These are phyloP conservation scores for Anthophora plumipes DNA, from an alignment of 2,888 invertebrate species.

Conservation along the genomic window DNA sequence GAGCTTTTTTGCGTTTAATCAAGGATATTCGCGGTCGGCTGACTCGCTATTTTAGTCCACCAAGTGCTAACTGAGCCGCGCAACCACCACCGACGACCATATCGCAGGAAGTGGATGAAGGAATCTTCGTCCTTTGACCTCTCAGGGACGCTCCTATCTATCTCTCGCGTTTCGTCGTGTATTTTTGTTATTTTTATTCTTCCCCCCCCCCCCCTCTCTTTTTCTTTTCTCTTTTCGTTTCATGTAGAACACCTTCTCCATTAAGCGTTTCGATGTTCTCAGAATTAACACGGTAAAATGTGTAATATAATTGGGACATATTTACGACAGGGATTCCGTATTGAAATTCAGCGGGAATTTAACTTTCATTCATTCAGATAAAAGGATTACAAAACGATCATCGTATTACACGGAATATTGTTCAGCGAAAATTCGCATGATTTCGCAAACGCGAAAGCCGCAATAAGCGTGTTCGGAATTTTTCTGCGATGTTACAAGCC, in stretches of 20 bases:
- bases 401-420: not conserved
- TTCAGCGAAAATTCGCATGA: not conserved
- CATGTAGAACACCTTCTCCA: too few species aligned
- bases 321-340: not conserved
- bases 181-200: too few species aligned
- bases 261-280: not conserved
- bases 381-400: slow-evolving; percentile 5
- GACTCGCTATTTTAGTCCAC: slow-evolving; percentile 73
- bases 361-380: not conserved
- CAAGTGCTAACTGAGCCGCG: slow-evolving; percentile 71
- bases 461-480: not conserved
- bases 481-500: slow-evolving; percentile 3
- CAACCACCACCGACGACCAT: slow-evolving; percentile 67
- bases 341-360: not conserved
- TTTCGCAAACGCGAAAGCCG: not conserved
- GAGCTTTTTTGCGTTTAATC: slow-evolving; percentile 83
- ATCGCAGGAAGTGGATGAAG: slow-evolving; percentile 72
- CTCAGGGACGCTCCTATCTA: slow-evolving; percentile 42
- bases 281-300: not conserved
- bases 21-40: slow-evolving; percentile 84
- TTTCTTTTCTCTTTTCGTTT: too few species aligned
- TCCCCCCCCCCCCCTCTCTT: too few species aligned
- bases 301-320: not conserved
- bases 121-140: slow-evolving; percentile 72
- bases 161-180: slow-evolving; percentile 7